Evolutionary conservation across 2,888 invertebrate species (phyloP), one percentile per base, ranked within the genome.

Genomic region (Orthosia gothica): DNA sequence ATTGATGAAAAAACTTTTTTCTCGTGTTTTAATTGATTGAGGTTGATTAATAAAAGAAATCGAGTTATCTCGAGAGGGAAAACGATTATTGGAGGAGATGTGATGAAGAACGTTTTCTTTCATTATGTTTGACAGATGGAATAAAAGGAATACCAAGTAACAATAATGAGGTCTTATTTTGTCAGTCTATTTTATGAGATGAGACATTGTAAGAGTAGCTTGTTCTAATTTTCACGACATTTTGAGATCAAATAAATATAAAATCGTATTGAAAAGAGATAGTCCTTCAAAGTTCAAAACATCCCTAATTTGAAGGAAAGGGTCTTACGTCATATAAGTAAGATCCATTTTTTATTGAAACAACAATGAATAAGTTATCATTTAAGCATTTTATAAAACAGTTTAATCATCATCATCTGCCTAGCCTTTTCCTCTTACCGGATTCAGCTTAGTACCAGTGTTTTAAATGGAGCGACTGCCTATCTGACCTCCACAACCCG

Each of bases 21-120:
- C 40, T 66, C 62, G 49, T 63, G 54, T 74, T 59, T 77, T 71
- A 84, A 80, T 84, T 81, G 84, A 84, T 84, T 71, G 65, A 65
- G 65, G 57, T 70, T 61, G 58, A 68, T 83, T 81, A 68, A 62
- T 62, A 70, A 58, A 73, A 32, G 61, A 57, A 83, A 83, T 80
- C 11, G 55, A 81, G 49, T 83, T 79, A 80, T 45, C 12, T 47
- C 18, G 13, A 71, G 26, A 20, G 45, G 18, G 5, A 11, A 54
- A 61, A 16, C 49, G 45, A 62, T 55, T 54, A 52, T 49, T 66
- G 16, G 20, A 58, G 65, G 12, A 49, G 11, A 15, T 18, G 26
- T n/a, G 23, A 70, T 26, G 5, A 50, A 40, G 4, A 80, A 47
- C 67, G 18, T 47, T 52, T 55, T 62, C 15, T n/a, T 73, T 32